Evolutionary conservation across 2,113 vertebrate species (phyloP).

Genomic region (Caloenas nicobarica): DNA sequence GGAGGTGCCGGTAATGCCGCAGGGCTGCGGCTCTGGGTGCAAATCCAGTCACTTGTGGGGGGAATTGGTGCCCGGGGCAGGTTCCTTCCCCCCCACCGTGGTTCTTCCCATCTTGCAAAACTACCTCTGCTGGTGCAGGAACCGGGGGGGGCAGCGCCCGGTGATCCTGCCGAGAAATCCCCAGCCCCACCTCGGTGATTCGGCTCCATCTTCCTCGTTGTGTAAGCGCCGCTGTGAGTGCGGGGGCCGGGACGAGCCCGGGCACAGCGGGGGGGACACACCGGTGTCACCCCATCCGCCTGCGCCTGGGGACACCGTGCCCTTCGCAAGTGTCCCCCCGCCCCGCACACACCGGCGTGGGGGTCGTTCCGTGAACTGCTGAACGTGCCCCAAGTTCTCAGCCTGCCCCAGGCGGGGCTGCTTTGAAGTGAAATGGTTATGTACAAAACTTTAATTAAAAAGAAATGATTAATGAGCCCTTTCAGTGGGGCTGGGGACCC

Average conservation of each 20-base stretch:
- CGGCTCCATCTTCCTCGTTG: background rate
- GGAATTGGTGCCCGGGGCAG: fast-evolving
- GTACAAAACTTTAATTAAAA: background rate
- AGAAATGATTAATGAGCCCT: background rate
- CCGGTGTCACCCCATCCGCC: background rate
- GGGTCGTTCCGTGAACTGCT: background rate
- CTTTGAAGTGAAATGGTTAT: background rate
- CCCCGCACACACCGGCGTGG: no score
- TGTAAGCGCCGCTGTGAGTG: background rate
- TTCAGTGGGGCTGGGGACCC: no score
- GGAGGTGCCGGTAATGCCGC: background rate
- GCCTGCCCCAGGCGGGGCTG: background rate
- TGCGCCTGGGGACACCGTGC: background rate
- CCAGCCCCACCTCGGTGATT: fast-evolving
- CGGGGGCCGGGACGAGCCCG: background rate
- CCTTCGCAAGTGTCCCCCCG: background rate
- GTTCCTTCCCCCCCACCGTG: background rate
- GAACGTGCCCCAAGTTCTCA: background rate
- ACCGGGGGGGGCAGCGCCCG: background rate
- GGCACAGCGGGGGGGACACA: background rate
- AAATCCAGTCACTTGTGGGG: background rate
- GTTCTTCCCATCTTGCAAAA: background rate
- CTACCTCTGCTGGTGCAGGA: background rate
- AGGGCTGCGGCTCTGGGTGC: no score
- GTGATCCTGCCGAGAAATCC: background rate